Evolutionary conservation across 2,888 invertebrate genomes (phyloP).

Genomic region (Drosophila limbata): DNA sequence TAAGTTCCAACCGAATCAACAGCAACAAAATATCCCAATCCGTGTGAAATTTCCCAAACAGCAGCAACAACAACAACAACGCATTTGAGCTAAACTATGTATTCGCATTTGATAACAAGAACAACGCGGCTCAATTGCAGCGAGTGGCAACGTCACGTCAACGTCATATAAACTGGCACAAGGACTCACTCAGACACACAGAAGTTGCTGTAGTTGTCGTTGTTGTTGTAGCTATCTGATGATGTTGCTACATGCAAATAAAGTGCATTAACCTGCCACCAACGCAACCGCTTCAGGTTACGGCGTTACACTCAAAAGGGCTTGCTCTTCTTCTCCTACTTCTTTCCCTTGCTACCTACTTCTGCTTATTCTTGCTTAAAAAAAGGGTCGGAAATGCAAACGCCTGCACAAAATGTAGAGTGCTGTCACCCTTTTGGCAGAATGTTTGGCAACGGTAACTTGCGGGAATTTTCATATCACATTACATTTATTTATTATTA

Average conservation of each 20-base stretch:
- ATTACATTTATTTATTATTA: conserved; percentile 43
- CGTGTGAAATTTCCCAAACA: conserved; percentile 20
- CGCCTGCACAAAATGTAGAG: conserved; percentile 62
- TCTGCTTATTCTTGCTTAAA: conserved; percentile 47
- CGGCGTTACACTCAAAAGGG: conserved; percentile 51
- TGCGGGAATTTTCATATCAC: conserved; percentile 69
- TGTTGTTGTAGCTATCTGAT: conserved; percentile 11
- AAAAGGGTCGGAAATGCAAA: conserved; percentile 66
- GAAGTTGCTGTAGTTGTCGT: conserved; percentile 12
- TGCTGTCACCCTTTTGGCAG: conserved; percentile 34
- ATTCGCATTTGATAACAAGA: conserved; percentile 47
- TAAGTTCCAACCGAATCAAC: neutral
- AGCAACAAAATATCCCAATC: neutral
- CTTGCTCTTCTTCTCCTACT: conserved; percentile 14
- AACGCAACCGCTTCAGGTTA: conserved; percentile 65
- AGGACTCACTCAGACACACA: conserved; percentile 66
- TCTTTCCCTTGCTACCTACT: conserved; percentile 23
- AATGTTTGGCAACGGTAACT: conserved; percentile 42
- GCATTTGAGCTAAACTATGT: conserved; percentile 33
- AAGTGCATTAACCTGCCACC: conserved; percentile 75
- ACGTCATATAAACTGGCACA: conserved; percentile 67
- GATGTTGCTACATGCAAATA: conserved; percentile 48
- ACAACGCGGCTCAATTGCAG: conserved; percentile 9
- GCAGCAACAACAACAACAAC: conserved; percentile 3
- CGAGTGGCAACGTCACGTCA: conserved; percentile 22